Conservation (phyloP, 1,140 invertebrate genomes). For the Camponotus floridanus region DNA sequence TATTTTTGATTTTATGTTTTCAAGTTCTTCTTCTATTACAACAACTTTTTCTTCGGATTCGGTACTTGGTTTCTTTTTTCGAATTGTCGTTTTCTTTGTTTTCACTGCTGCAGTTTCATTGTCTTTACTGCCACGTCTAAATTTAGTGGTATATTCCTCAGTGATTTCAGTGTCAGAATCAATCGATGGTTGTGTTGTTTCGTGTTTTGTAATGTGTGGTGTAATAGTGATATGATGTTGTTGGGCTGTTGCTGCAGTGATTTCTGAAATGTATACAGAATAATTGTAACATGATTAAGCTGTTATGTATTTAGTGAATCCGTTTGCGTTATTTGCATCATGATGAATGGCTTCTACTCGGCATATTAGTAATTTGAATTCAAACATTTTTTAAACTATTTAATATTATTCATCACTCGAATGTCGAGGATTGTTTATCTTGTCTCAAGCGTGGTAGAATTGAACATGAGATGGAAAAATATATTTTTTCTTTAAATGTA, state of each 20-base stretch:
- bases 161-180: slow-evolving; percentile 83
- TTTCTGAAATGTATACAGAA: slow-evolving; percentile 85
- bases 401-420: neutral
- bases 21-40: slow-evolving; percentile 84
- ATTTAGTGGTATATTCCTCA: slow-evolving; percentile 85
- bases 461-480: neutral
- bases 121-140: slow-evolving; percentile 83
- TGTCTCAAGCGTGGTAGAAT: neutral
- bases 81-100: slow-evolving; percentile 83
- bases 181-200: slow-evolving; percentile 75
- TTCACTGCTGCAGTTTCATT: slow-evolving; percentile 83
- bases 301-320: slow-evolving; percentile 71
- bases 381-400: neutral
- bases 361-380: slow-evolving; percentile 15
- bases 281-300: slow-evolving; percentile 75
- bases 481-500: neutral
- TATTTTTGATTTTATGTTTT: slow-evolving; percentile 77
- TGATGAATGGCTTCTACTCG: slow-evolving; percentile 64
- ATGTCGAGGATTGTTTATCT: neutral
- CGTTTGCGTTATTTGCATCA: slow-evolving; percentile 62
- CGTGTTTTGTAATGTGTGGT: slow-evolving; percentile 85
- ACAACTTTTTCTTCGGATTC: slow-evolving; percentile 77
- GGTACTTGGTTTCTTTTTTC: slow-evolving; percentile 74
- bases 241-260: slow-evolving; percentile 84
- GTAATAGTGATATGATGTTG: slow-evolving; percentile 83